A percentile compares a stretch with the other conserved stretches of the same genome.
Conservation (phyloP, 2,797 vertebrate genomes). For the Acrossocheilus fasciatus region DNA sequence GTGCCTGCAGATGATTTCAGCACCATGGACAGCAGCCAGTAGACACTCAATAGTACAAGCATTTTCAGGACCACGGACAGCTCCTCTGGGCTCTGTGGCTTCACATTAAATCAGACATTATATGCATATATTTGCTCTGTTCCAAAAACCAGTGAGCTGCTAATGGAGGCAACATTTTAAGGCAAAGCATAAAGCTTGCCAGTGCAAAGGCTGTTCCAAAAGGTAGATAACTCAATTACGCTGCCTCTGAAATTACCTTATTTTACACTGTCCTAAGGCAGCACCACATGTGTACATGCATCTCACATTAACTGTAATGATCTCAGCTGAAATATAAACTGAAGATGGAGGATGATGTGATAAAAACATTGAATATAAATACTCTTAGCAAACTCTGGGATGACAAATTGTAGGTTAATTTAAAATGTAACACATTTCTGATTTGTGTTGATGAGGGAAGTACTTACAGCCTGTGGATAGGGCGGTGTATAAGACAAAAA, state of each 20-base stretch:
- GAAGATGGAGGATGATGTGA: background rate
- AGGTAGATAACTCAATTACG: background rate
- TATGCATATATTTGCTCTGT: background rate
- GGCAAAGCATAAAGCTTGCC: background rate
- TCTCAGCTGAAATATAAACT: background rate
- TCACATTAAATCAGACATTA: constrained; percentile 8
- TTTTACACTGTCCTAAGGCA: background rate
- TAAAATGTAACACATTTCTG: background rate
- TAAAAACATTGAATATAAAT: background rate
- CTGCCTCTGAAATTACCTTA: background rate
- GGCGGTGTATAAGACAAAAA: background rate
- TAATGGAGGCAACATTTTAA: constrained; percentile 10
- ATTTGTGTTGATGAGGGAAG: background rate
- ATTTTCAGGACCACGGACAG: constrained; percentile 12
- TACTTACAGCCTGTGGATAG: background rate
- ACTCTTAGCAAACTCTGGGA: background rate
- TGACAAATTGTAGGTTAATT: background rate
- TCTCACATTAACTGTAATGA: background rate
- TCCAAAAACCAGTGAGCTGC: background rate
- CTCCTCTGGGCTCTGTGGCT: background rate
- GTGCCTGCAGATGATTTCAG: constrained; percentile 6
- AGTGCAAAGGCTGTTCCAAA: background rate
- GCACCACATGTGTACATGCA: background rate
- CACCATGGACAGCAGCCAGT: constrained; percentile 1
- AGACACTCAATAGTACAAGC: background rate